These are phyloP conservation scores for Drosophila pachea DNA, from an alignment of 1,140 invertebrate species.

Conservation along the genomic window DNA sequence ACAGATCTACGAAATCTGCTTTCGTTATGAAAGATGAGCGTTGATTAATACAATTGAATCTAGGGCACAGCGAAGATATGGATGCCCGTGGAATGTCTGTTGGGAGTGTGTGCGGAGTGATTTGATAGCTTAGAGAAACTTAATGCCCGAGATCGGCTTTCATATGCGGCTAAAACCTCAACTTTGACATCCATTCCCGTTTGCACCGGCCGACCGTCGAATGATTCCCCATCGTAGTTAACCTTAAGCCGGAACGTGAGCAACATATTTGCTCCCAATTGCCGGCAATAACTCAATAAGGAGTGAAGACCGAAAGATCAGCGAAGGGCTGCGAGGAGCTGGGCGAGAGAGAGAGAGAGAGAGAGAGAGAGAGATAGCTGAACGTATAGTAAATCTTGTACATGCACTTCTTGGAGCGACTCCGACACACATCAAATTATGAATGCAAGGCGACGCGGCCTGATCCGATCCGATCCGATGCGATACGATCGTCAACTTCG, in stretches of 20 bases:
- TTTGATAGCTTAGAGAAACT: neutral
- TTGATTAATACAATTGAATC: conserved; percentile 27
- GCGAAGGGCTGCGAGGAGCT: conserved; percentile 2
- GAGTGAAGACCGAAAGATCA: conserved; percentile 8
- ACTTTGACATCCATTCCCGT: conserved; percentile 6
- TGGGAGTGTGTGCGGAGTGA: neutral
- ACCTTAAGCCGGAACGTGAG: conserved; percentile 71
- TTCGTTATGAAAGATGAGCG: conserved; percentile 27
- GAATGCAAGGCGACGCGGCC: conserved; percentile 63
- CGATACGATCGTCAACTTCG: conserved; percentile 39
- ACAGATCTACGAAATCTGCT: conserved; percentile 23
- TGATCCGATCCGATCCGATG: conserved; percentile 50
- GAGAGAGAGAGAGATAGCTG: conserved; percentile 27
- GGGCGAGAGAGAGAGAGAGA: too few species aligned
- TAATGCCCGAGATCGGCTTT: neutral
- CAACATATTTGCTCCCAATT: conserved; percentile 69
- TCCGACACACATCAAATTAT: conserved; percentile 75
- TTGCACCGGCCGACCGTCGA: neutral
- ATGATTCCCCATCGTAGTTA: conserved; percentile 40
- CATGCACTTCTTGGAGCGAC: conserved; percentile 37
- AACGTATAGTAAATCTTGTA: conserved; percentile 41
- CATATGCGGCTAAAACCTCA: neutral
- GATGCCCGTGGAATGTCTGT: too few species aligned
- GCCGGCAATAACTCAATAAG: conserved; percentile 74
- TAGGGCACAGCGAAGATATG: neutral